phyloP scores from a whole-genome alignment of 2,113 vertebrate genomes.

The Varanus komodoensis region DNA sequence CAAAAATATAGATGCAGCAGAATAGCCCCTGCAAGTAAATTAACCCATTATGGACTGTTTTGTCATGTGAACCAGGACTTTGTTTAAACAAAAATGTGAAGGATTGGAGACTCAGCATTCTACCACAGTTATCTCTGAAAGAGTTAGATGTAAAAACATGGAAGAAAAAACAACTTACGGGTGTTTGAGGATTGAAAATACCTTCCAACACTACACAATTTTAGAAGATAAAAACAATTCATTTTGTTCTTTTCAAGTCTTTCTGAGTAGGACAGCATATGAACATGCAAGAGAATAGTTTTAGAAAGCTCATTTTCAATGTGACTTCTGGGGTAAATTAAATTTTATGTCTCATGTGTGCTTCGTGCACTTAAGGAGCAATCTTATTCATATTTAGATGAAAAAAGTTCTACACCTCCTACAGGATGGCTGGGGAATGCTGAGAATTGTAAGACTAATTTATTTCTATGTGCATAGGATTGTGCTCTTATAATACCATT shows the following conservation, averaged over 20 bases:
- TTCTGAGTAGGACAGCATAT: not conserved
- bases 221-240: not conserved
- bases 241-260: not conserved
- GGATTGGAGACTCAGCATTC: not conserved
- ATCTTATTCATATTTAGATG: too few species aligned
- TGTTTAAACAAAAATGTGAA: constrained; percentile 2
- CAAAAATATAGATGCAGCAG: too few species aligned
- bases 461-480: too few species aligned
- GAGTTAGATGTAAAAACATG: not conserved
- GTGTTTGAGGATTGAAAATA: not conserved
- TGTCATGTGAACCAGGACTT: not conserved
- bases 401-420: too few species aligned
- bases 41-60: not conserved
- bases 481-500: not conserved
- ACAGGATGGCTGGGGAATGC: too few species aligned
- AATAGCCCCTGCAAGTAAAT: too few species aligned
- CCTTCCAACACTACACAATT: not conserved
- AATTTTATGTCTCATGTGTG: not conserved
- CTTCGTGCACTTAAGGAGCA: not conserved
- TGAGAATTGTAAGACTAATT: too few species aligned
- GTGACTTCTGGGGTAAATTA: not conserved
- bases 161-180: fast-evolving
- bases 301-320: not conserved
- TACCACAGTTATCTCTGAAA: not conserved
- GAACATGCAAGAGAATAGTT: not conserved